Evolutionary conservation across 1,140 invertebrate species (phyloP), one percentile per base, ranked within the genome.

Genomic region (Orchestia grillus): DNA sequence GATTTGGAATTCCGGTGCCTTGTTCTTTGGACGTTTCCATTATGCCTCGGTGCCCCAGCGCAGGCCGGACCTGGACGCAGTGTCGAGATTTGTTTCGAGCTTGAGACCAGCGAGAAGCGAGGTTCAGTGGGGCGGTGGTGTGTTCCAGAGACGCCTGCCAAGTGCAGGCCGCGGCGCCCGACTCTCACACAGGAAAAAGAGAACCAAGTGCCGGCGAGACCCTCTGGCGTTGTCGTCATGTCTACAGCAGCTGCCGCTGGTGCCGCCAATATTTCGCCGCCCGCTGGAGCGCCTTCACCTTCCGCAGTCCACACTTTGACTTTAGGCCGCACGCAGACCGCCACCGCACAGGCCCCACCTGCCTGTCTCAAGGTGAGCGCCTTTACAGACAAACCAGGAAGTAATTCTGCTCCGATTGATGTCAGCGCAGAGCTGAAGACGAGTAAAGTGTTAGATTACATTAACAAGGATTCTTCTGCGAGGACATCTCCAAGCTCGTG

Each of bases 231-330:
- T 90, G 88, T 90, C 88, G 92, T 47, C 43, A 94, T 94, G 92
- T 94, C 92, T 47, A n/a, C 44, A 94, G 43, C 92, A 94, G 92
- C 44, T 94, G 92, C 44, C 92, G 92, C 43, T n/a, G 92, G 43
- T 44, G 44, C 92, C 92, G 88, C n/a, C 88, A 44, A 90, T 90
- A 90, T 41, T 90, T 94, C 92, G 43, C 43, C 92, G 43, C 43
- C 92, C 40, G 92, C 43, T 47, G 92, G 92, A 44, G 92, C 92
- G 43, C 41, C 44, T 94, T 44, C 92, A 44, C 43, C 92, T 94
- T 44, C 92, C 92, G 92, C 92, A 94, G 92, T 94, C 43, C 92
- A 94, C 44, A 44, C 92, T 47, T 94, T 94, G 92, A 94, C 92
- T 94, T 94, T 94, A 94, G 92, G 92, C 92, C 40, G 92, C 44